Evolutionary conservation across 2,888 invertebrate genomes (phyloP), one percentile per base, ranked within the genome.

Genomic region (Himalopsyche anomala): DNA sequence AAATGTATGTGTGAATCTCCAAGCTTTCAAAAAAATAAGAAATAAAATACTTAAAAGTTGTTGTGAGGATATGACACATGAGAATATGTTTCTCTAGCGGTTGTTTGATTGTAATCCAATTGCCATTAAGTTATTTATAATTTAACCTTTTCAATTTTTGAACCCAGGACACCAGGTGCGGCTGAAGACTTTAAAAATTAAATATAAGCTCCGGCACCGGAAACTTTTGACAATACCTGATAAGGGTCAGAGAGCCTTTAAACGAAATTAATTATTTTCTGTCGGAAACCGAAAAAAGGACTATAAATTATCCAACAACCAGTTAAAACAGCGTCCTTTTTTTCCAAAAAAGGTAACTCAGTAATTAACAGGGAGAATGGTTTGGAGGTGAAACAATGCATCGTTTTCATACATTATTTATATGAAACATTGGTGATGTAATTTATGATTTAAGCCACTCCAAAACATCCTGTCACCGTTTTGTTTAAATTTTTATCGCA

Each of bases 391-490:
- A 62, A 62, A 62, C 62, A 62, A 62, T 62, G 62, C 62, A 19
- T 62, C 62, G 62, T 62, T 62, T 62, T 62, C 62, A 62, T 62
- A 62, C 62, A 62, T 62, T 62, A n/a, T 62, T 62, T 62, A 62
- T 62, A 19, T 19, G 62, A 62, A 28, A 8, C 19, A 62, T 62
- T 19, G 62, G 62, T 28, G 62, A 19, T 19, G 28, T 62, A 9
- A 62, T 62, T 62, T 62, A 62, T 62, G 62, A 62, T 62, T 62
- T 62, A 6, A 62, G 62, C n/a, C 62, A n/a, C 62, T 62, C 28
- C 3, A 19, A n/a, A 19, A 15, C 62, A 62, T 62, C 8, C n/a
- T 11, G 19, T 62, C 51, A 51, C 12, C 51, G 62, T 11, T 62
- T 62, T 19, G 19, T 62, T 62, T 28, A 62, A 62, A 62, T 19